Percentiles rank a stretch among this genome's conserved stretches.
These are phyloP conservation scores for Allobates femoralis DNA, from an alignment of 2,797 vertebrate genomes.

Conservation along the genomic window DNA sequence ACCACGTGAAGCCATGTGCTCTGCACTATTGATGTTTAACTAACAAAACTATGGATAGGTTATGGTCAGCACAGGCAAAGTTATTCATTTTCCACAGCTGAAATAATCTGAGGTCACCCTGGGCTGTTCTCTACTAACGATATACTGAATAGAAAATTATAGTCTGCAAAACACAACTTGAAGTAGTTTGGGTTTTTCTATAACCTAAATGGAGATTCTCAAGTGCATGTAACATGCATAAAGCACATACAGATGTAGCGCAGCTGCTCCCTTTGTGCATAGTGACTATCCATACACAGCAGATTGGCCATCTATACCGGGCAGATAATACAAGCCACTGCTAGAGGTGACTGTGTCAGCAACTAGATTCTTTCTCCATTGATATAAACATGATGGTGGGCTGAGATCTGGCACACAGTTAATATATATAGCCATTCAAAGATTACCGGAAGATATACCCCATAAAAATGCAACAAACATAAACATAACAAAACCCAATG, in stretches of 20 bases:
- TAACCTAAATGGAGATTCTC: neutral
- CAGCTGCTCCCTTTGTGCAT: neutral
- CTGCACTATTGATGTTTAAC: conserved; percentile 44
- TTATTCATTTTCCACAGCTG: conserved; percentile 46
- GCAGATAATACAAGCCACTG: too few relatives aligned
- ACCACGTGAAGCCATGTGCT: neutral
- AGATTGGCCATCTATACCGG: too few relatives aligned
- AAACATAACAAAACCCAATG: neutral
- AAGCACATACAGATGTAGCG: neutral
- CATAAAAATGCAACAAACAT: neutral
- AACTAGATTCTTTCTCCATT: neutral
- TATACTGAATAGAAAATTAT: too few relatives aligned
- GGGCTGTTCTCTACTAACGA: neutral
- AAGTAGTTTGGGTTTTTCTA: neutral
- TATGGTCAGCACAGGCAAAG: conserved; percentile 50
- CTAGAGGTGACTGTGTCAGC: neutral
- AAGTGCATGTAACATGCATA: neutral
- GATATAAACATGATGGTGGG: neutral
- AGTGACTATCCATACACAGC: neutral
- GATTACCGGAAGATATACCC: neutral
- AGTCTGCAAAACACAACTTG: neutral
- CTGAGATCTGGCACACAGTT: neutral
- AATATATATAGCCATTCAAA: neutral
- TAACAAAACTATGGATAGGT: conserved; percentile 29
- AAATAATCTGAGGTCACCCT: conserved; percentile 40